Evolutionary conservation across 2,113 vertebrate species (phyloP), one percentile per base, ranked within the genome.

Genomic region (Macroglossus sobrinus): DNA sequence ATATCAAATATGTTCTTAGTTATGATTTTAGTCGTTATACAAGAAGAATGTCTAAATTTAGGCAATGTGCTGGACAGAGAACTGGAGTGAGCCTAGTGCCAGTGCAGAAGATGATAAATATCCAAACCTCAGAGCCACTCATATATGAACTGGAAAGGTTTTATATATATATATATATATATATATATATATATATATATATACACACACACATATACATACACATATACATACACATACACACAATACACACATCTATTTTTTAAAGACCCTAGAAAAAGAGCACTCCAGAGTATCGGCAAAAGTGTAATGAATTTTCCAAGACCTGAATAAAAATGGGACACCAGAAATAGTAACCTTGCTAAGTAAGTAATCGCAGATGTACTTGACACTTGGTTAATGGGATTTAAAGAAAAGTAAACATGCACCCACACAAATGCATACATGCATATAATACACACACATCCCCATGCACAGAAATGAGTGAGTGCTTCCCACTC

Each of bases 401-500:
- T 98, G 93, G 88, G 90, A 64, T 97, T 97, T 94, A 95, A 93
- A 93, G 86, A 80, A 92, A 72, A 89, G 79, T 84, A 95, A 97
- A 94, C 64, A 95, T 0, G 59, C 80, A 61, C 90, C 95, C 90
- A 97, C 96, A 90, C 45, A 86, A 80, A 94, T 50, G 61, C 84
- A 96, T 35, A 66, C 69, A 76, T 75, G 55, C 82, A 87, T 71
- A 84, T 57, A 45, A 95, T 22, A 92, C 64, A 84, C 96, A 97
- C 47, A 28, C 30, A 68, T 18, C 50, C 38, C 81, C 74, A 75
- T 13, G 1, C 91, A 97, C 88, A 96, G 98, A 94, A 98, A 98
- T 98, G 92, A 98, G 98, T 98, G 96, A 98, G 98, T 98, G 96
- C 97, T 98, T 98, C 98, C 98, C 97, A 98, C 96, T 97, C 96